Base-by-base conservation (phyloP, 2,113 vertebrate species). In the Megalops atlanticus region DNA sequence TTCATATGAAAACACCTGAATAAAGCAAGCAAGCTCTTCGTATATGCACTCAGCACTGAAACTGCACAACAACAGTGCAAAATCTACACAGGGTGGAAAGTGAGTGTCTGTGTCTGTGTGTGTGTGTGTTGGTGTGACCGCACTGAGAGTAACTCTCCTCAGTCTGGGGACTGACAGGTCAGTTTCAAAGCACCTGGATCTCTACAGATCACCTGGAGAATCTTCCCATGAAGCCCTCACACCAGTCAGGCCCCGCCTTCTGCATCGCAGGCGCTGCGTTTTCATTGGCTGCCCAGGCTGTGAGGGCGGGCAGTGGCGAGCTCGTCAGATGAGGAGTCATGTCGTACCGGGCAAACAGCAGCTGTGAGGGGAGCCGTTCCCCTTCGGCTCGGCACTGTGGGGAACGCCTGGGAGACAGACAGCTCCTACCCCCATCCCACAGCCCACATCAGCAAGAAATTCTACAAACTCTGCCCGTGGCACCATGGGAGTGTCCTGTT, bases 331-430 rank as follows among this genome's bases (percentile, higher is more conserved):
- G 69, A 31, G 64, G 36, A 40, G 10, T 8, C 41, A 33, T 43
- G 21, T 3, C 27, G 24, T 10, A 16, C 74, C 1, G 40, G 69
- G 90, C 91, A 93, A 92, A 92, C 89, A 88, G 92, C 93, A 92
- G 93, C 93, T 93, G 93, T 92, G 90, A 92, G 87, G 90, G 85
- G 91, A 88, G 86, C 87, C 85, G 82, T 85, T 91, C 93, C 92
- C 89, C 87, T 88, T 90, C 80, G 88, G 89, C 92, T 94, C 93
- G 94, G 94, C 94, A 91, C 90, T 93, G 92, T 88, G 84, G 52
- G 90, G 90, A 93, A 92, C 88, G 92, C 92, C 92, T 93, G 92
- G 89, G 93, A 94, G 92, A 94, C 91, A 94, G 91, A 93, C 93
- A 86, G 88, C 91, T 90, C 91, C 91, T 89, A 90, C 89, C 88